Base-by-base conservation (phyloP, 2,888 invertebrate species). In the Thera obeliscata region DNA sequence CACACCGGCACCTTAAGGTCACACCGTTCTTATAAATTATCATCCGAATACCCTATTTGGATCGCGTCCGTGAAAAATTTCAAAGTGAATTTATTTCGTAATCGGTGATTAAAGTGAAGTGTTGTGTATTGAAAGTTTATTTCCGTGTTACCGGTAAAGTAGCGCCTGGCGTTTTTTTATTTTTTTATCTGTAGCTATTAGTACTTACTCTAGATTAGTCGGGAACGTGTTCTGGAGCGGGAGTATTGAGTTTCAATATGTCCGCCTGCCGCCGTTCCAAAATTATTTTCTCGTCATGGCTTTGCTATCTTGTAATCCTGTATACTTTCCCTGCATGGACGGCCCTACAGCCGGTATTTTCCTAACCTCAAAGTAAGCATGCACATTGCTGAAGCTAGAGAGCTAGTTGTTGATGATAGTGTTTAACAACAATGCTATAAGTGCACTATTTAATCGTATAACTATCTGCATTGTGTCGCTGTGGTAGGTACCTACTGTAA, bases 181-280 rank as follows among this genome's bases (percentile, higher is more conserved):
- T 85, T 82, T 82, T 76, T 81, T 75, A 78, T 79, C 80, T 79
- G 77, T 79, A 73, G 72, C 75, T 69, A 71, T 78, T 76, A 78
- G 76, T 75, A 73, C 78, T 82, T 81, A 80, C 81, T 74, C 75
- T 75, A 74, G 80, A 75, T 80, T 76, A 77, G 78, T 78, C 75
- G 78, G 78, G 79, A 76, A 68, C 74, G 79, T 79, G 80, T 79
- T 79, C 87, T 89, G 89, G 88, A 89, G 81, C 81, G 82, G 75
- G 81, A 82, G 91, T 90, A 86, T 93, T 87, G 86, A 88, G 87
- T 93, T 93, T 85, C 92, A 93, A 87, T 81, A 89, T 89, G 90
- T 90, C 90, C 82, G 90, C 89, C 87, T 82, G 84, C 57, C 22
- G 33, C 76, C 82, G 87, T 85, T 89, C 87, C 88, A 88, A 88